Evolutionary conservation across 2,888 invertebrate species (phyloP), one percentile per base, ranked within the genome.

Genomic region (Acanthopleura granulata): DNA sequence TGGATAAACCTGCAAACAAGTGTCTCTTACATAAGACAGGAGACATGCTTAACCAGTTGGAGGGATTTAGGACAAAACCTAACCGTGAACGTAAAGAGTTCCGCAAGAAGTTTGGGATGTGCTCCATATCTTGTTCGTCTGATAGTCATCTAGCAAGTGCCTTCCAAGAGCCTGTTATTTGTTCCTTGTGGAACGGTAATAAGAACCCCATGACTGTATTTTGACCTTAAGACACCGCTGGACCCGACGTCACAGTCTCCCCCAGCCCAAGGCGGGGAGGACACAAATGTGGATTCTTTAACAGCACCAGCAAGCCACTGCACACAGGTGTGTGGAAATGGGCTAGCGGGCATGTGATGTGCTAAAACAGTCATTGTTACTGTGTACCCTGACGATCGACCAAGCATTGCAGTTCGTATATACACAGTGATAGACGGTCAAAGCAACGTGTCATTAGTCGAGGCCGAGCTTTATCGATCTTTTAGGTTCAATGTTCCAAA

Each of bases 51-150:
- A 72, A 76, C 11, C 49, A 72, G 15, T 79, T 75, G n/a, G n/a
- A n/a, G n/a, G 72, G 51, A 12, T 77, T 79, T 66, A 71, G 51
- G 49, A 15, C 69, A 6, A 66, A 50, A n/a, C 29, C 27, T 79
- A 15, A 77, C 18, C 51, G 62, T 22, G 78, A 80, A 15, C 40
- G 76, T 11, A 69, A 66, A 22, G 49, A 74, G 27, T 27, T 80
- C 18, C 18, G 78, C 6, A 73, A 76, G 62, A 62, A 73, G 15
- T 12, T 76, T 61, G 16, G 74, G 0, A 25, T 78, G 0, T 79
- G 79, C 51, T 79, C 76, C 22, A 70, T 61, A 14, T 79, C 78
- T 74, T 76, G 69, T 49, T 49, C 27, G 16, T 62, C 75, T 27
- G 49, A 25, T 1, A 49, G 75, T 16, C 78, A 80, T 71, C 11